Evolutionary conservation across 1,140 invertebrate species (phyloP).

Genomic region (Drosophila nigromelanica): DNA sequence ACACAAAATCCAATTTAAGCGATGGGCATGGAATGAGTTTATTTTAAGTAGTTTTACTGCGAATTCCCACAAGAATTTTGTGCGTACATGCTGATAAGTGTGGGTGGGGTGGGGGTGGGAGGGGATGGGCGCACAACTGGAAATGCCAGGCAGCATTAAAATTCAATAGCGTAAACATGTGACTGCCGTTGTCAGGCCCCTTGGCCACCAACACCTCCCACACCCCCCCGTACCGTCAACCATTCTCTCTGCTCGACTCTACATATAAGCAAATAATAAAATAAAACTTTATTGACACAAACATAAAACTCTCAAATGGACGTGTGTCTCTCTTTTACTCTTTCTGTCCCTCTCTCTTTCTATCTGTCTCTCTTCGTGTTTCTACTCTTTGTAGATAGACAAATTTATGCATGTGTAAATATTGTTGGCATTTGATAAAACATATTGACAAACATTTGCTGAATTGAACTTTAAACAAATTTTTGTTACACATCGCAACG

Average conservation of each 20-base stretch:
- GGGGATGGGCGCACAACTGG: constrained; percentile 22
- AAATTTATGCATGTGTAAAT: constrained; percentile 81
- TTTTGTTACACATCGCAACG: constrained; percentile 30
- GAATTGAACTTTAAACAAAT: constrained; percentile 74
- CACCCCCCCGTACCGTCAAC: no score
- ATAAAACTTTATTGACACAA: constrained; percentile 80
- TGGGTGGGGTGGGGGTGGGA: background rate
- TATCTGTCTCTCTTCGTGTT: background rate
- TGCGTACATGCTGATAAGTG: constrained; percentile 50
- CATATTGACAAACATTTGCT: constrained; percentile 78
- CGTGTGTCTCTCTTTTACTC: constrained; percentile 21
- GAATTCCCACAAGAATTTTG: constrained; percentile 63
- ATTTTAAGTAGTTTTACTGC: constrained; percentile 76
- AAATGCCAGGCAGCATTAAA: constrained; percentile 63
- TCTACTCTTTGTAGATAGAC: constrained; percentile 32
- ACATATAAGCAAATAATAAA: constrained; percentile 65
- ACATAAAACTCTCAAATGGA: constrained; percentile 75
- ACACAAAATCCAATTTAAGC: constrained; percentile 70
- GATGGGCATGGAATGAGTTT: constrained; percentile 53
- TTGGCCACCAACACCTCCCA: background rate
- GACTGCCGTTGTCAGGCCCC: constrained; percentile 50
- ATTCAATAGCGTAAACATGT: constrained; percentile 75
- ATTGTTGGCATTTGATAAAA: constrained; percentile 79
- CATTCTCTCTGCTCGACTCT: background rate
- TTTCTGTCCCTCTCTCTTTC: background rate